Conservation (phyloP, 2,888 invertebrate genomes). For the Cyclophora punctaria region DNA sequence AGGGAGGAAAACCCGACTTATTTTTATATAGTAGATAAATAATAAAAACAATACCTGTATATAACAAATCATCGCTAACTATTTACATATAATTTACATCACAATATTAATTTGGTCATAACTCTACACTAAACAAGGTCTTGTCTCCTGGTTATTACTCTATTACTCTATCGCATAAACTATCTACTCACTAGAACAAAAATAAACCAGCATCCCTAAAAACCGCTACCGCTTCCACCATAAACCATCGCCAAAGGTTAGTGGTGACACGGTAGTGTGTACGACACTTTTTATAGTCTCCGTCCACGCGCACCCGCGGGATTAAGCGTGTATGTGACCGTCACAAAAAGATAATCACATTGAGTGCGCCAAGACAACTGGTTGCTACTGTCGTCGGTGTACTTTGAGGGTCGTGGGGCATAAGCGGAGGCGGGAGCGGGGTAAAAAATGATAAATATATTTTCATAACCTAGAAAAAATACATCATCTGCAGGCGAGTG, state of each 20-base stretch:
- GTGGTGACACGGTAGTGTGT: slow-evolving; percentile 28
- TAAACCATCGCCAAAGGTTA: slow-evolving; percentile 5
- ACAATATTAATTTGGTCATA: background rate
- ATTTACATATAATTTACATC: background rate
- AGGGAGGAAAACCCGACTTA: no score
- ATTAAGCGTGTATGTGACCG: slow-evolving; percentile 21
- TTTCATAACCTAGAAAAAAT: no score
- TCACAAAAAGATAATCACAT: slow-evolving; percentile 29
- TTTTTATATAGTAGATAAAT: no score
- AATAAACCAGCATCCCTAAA: background rate
- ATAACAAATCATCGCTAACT: no score
- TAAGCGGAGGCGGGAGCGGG: slow-evolving; percentile 1
- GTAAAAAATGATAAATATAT: background rate
- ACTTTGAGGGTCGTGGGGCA: background rate
- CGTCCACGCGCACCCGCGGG: slow-evolving; percentile 10
- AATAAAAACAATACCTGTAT: no score
- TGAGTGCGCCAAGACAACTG: slow-evolving; percentile 14
- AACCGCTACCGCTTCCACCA: slow-evolving; percentile 2
- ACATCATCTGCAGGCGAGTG: no score
- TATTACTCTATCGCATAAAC: background rate
- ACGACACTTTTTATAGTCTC: slow-evolving; percentile 33
- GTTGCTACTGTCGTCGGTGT: slow-evolving; percentile 6
- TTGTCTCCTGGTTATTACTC: background rate
- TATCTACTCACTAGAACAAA: background rate
- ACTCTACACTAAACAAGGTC: background rate